Evolutionary conservation across 2,888 invertebrate genomes (phyloP).

Genomic region (Malthinus flaveolus): DNA sequence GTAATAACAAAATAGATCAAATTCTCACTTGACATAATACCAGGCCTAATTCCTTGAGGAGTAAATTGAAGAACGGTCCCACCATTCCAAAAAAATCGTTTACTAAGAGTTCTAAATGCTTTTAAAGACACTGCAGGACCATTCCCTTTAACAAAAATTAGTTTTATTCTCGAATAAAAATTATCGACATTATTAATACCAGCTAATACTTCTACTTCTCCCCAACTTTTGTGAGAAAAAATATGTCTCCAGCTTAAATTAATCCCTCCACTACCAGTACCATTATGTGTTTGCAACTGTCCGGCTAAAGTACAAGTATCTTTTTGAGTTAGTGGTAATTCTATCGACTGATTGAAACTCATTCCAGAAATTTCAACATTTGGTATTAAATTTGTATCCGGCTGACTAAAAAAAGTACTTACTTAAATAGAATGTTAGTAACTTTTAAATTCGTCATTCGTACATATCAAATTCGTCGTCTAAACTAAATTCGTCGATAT

Average conservation of each 20-base stretch:
- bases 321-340: conserved; percentile 84
- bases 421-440: not conserved
- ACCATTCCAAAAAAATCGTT: conserved; percentile 75
- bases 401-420: conserved; percentile 39
- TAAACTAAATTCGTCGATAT: conserved; percentile 68
- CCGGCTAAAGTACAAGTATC: conserved; percentile 86
- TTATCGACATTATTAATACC: conserved; percentile 55
- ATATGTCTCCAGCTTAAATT: conserved; percentile 76
- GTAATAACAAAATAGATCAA: not conserved
- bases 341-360: conserved; percentile 90
- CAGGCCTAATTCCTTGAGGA: conserved; percentile 75
- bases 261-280: conserved; percentile 80
- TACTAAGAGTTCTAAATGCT: conserved; percentile 75
- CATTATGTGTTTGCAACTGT: conserved; percentile 83
- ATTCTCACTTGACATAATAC: conserved; percentile 72
- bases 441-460: conserved; percentile 11
- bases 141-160: conserved; percentile 54
- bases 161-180: not conserved
- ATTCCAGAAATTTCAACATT: conserved; percentile 89
- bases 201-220: conserved; percentile 82
- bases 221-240: conserved; percentile 83
- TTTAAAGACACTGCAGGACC: conserved; percentile 79
- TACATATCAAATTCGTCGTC: conserved; percentile 52
- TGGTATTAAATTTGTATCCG: conserved; percentile 60
- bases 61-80: conserved; percentile 77